Evolutionary conservation across 2,888 invertebrate species (phyloP).

Genomic region (Phyto melanocephala): DNA sequence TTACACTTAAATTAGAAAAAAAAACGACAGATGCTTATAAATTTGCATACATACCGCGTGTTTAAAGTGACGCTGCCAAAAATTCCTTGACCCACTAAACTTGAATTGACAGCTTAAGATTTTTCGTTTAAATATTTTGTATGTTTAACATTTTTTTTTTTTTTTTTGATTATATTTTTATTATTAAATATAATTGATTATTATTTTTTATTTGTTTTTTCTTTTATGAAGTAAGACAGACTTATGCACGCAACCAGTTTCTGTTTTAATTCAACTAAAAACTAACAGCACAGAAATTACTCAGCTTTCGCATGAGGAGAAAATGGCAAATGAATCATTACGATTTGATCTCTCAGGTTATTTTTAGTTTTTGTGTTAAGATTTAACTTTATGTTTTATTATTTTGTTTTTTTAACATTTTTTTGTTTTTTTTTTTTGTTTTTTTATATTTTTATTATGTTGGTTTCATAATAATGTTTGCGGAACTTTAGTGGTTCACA

Average conservation of each 20-base stretch:
- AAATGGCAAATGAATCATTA: background rate
- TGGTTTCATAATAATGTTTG: background rate
- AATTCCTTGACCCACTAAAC: constrained; percentile 78
- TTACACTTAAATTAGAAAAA: background rate
- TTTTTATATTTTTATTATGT: background rate
- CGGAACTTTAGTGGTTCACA: background rate
- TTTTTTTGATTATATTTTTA: no score
- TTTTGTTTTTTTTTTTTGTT: background rate
- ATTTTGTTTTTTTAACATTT: background rate
- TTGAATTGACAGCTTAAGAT: constrained; percentile 73
- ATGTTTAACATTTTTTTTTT: no score
- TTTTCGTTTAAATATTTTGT: constrained; percentile 19
- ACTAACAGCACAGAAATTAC: background rate
- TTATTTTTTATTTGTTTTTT: background rate
- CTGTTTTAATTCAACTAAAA: background rate
- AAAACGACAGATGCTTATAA: constrained; percentile 37
- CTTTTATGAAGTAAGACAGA: background rate
- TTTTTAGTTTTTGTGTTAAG: no score
- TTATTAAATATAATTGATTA: constrained; percentile 12
- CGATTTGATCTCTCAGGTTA: background rate
- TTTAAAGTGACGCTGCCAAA: constrained; percentile 3
- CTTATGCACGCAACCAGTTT: constrained; percentile 8
- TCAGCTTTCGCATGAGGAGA: no score
- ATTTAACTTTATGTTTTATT: no score
- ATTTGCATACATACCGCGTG: constrained; percentile 33